Evolutionary conservation across 2,888 invertebrate species (phyloP), one percentile per base, ranked within the genome.

Genomic region (Apamea anceps): DNA sequence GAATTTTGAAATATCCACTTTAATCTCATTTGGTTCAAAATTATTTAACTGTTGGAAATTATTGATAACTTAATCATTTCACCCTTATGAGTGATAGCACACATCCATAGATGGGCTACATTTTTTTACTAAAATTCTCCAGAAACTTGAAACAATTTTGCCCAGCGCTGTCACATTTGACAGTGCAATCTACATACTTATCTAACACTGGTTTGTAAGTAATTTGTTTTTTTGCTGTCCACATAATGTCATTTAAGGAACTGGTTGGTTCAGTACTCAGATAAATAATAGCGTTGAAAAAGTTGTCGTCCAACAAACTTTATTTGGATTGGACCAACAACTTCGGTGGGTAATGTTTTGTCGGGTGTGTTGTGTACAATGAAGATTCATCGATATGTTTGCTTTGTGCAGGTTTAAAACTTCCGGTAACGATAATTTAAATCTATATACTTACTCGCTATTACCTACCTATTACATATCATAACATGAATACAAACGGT

Each of bases 311-410:
- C 86, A 87, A 90, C 87, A 87, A 88, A 84, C 86, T 92, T 91
- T 93, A 88, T 92, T 93, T 91, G 90, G 89, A 91, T 90, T 92
- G 90, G 87, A 84, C 87, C 89, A 87, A 90, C 86, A 85, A 85
- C 79, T 85, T 86, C 75, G 85, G 84, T 87, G 89, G 86, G 88
- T 90, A 89, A 86, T 89, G 88, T 85, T 88, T 81, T 85, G 81
- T 83, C 70, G 77, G 80, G 62, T 73, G 67, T 72, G 62, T 45
- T 73, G 70, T 73, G 62, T 45, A 66, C 78, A 86, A 84, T 80
- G 71, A 80, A 81, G 67, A 82, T 87, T 85, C 79, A 82, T 72
- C 75, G 76, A 84, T 87, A 81, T 81, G 74, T 88, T 87, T 82
- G 84, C 72, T 73, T 71, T 48, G 70, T 71, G 57, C 79, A 63